These are phyloP conservation scores for Dipodomys merriami DNA, from an alignment of 2,113 vertebrate species.

Conservation along the genomic window DNA sequence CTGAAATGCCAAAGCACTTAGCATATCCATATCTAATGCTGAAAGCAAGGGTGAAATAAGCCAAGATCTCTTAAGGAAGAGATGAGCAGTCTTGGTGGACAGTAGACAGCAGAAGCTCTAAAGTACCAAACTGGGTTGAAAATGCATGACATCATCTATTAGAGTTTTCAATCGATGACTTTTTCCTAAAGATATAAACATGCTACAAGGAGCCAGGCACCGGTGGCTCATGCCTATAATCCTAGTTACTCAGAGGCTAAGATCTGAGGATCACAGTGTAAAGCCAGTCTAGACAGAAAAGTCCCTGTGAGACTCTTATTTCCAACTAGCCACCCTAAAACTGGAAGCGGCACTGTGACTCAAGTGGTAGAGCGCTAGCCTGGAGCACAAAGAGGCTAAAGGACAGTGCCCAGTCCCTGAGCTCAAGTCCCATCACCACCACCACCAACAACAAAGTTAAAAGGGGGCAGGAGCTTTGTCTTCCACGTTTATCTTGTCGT, in stretches of 20 bases:
- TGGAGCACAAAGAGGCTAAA: no score
- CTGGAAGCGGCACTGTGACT: no score
- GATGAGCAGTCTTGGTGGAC: conserved; percentile 39
- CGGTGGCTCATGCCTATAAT: no score
- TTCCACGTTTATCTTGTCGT: background rate
- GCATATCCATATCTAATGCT: conserved; percentile 65
- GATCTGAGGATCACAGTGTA: no score
- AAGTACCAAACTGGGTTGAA: conserved; percentile 18
- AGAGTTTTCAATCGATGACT: background rate
- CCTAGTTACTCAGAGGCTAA: no score
- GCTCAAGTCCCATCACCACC: no score
- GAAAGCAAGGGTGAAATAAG: conserved; percentile 67
- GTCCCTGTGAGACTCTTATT: no score
- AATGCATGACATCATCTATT: background rate
- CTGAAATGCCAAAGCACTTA: conserved; percentile 83
- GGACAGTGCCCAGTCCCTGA: no score
- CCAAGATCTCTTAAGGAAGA: conserved; percentile 60
- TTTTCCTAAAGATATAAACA: background rate
- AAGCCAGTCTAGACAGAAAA: no score
- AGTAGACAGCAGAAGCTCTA: background rate
- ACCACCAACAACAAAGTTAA: background rate
- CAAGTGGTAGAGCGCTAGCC: no score
- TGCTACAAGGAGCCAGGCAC: background rate
- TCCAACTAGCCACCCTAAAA: no score
- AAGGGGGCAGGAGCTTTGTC: background rate